These are phyloP conservation scores for Sebastes aleutianus DNA, from an alignment of 2,797 vertebrate genomes.

Conservation along the genomic window DNA sequence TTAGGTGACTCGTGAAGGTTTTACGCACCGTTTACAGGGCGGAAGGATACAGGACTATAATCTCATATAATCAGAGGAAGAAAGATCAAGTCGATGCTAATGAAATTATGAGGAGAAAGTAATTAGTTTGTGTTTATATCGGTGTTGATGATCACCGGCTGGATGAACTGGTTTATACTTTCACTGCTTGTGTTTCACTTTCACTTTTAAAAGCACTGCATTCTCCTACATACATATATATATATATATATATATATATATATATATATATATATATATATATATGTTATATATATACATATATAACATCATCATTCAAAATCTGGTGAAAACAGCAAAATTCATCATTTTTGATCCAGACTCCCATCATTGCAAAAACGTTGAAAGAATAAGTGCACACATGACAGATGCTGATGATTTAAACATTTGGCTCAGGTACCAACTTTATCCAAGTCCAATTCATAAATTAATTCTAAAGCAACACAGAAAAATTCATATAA, in stretches of 20 bases:
- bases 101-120: background rate
- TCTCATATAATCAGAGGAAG: background rate
- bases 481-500: background rate
- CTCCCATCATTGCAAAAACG: background rate
- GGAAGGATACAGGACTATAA: background rate
- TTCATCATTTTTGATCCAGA: background rate
- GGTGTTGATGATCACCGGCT: background rate
- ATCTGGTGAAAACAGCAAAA: background rate
- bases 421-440: background rate
- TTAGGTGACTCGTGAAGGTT: too few relatives aligned
- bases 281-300: too few relatives aligned
- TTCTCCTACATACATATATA: too few relatives aligned
- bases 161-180: background rate
- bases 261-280: too few relatives aligned
- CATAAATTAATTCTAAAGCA: background rate
- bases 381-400: background rate
- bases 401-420: background rate
- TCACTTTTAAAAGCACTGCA: background rate
- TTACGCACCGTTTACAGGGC: background rate
- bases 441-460: background rate
- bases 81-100: background rate
- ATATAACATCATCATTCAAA: background rate
- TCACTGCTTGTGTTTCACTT: background rate
- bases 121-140: background rate
- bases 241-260: too few relatives aligned